Conservation (phyloP, 2,888 invertebrate species). For the Orthosia gothica region DNA sequence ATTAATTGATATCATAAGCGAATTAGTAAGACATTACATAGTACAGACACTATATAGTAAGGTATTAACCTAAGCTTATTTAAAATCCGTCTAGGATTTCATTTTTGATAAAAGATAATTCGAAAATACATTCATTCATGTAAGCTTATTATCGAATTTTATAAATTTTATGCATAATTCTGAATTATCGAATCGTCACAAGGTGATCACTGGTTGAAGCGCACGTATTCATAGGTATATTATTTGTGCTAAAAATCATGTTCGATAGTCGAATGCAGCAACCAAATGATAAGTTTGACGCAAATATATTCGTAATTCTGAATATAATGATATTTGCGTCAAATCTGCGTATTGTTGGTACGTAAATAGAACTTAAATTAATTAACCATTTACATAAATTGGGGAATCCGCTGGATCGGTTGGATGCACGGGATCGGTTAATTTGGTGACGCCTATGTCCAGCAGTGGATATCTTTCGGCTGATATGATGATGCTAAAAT, state of each 20-base stretch:
- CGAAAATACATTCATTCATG: constrained; percentile 28
- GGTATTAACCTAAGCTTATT: constrained; percentile 16
- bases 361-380: background rate
- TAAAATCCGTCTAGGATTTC: constrained; percentile 7
- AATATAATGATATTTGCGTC: background rate
- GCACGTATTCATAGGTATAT: background rate
- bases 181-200: constrained; percentile 14
- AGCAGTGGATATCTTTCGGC: too few relatives aligned
- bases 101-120: constrained; percentile 27
- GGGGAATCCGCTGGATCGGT: too few relatives aligned
- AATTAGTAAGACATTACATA: background rate
- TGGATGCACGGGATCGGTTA: too few relatives aligned
- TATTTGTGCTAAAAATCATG: constrained; percentile 7
- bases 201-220: background rate
- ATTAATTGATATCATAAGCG: background rate
- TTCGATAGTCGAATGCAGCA: background rate
- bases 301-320: too few relatives aligned
- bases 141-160: constrained; percentile 11
- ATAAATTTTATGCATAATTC: constrained; percentile 5
- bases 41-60: background rate
- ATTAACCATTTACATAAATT: too few relatives aligned
- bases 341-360: background rate
- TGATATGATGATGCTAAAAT: too few relatives aligned
- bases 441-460: too few relatives aligned
- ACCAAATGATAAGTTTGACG: background rate